phyloP scores from a whole-genome alignment of 1,140 invertebrate genomes.

The Drosophila rhopaloa region DNA sequence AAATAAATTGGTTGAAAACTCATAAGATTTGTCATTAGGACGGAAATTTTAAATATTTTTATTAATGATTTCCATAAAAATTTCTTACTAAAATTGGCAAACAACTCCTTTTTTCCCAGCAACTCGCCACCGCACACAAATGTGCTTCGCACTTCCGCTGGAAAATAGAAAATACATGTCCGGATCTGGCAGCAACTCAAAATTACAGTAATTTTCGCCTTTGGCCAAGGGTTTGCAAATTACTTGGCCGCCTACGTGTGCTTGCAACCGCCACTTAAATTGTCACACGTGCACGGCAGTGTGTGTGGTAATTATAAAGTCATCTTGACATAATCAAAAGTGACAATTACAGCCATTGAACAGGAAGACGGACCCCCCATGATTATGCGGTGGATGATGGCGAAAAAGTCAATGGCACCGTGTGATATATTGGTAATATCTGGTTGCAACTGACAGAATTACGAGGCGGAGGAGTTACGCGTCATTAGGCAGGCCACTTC shows the following conservation, averaged over 20 bases:
- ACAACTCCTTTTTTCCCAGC: not conserved
- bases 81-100: too few species aligned
- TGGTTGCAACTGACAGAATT: slow-evolving; percentile 38
- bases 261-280: slow-evolving; percentile 78
- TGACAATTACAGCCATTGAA: slow-evolving; percentile 83
- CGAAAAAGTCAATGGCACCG: slow-evolving; percentile 60
- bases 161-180: slow-evolving; percentile 33
- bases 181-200: slow-evolving; percentile 31
- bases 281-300: slow-evolving; percentile 73
- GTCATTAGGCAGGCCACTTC: slow-evolving; percentile 59
- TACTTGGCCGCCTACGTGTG: slow-evolving; percentile 56
- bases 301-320: slow-evolving; percentile 80
- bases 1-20: too few species aligned
- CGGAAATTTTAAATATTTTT: too few species aligned
- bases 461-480: slow-evolving; percentile 55
- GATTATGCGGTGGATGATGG: slow-evolving; percentile 45
- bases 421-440: slow-evolving; percentile 53
- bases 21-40: too few species aligned
- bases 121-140: not conserved
- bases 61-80: too few species aligned
- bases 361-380: slow-evolving; percentile 64
- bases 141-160: slow-evolving; percentile 51
- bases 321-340: slow-evolving; percentile 84
- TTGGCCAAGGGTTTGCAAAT: slow-evolving; percentile 71
- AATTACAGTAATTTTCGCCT: slow-evolving; percentile 76